Evolutionary conservation across 2,888 invertebrate genomes (phyloP).

Genomic region (Ceriagrion tenellum): DNA sequence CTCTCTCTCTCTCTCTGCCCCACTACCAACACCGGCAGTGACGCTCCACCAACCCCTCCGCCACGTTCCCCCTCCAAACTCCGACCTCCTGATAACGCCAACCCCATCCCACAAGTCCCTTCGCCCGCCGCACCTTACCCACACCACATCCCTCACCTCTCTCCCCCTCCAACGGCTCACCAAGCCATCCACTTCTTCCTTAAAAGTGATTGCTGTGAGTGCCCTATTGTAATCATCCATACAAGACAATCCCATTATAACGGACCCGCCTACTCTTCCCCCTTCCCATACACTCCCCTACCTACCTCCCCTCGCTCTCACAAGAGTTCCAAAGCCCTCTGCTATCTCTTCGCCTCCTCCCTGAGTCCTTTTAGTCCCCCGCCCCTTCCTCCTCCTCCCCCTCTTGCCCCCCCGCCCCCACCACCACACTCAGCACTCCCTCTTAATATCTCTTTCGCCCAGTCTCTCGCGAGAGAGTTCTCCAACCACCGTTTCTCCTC

Average conservation of each 20-base stretch:
- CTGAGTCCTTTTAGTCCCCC: not conserved
- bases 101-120: not conserved
- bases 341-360: slow-evolving; percentile 69
- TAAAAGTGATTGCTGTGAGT: slow-evolving; percentile 76
- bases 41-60: not conserved
- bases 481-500: not conserved
- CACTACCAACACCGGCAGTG: not conserved
- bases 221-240: slow-evolving; percentile 77
- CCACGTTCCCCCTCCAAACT: not conserved
- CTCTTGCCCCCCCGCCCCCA: slow-evolving; percentile 2
- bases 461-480: not conserved
- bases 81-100: not conserved
- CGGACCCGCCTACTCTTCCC: slow-evolving; percentile 73
- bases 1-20: slow-evolving; percentile 3
- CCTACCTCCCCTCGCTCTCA: not conserved
- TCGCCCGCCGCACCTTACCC: not conserved
- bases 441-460: slow-evolving; percentile 26
- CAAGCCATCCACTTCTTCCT: slow-evolving; percentile 61
- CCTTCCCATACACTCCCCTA: not conserved
- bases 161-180: not conserved
- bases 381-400: not conserved
- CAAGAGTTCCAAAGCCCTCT: not conserved
- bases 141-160: not conserved
- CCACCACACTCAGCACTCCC: not conserved
- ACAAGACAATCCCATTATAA: slow-evolving; percentile 79